Conservation (phyloP, 2,797 vertebrate genomes). For the Ptychadena robeensis region DNA sequence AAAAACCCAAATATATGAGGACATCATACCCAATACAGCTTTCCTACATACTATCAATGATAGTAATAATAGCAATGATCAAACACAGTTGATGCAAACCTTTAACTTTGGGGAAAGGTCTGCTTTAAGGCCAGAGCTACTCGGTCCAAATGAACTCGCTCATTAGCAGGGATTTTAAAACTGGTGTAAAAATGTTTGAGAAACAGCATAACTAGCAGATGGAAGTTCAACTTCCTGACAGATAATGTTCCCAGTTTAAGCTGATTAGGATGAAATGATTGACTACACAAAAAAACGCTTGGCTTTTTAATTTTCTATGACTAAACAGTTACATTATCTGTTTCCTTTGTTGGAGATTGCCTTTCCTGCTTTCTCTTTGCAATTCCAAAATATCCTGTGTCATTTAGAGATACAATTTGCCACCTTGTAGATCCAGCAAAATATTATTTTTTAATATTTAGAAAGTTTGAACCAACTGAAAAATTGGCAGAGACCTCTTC, state of each 20-base stretch:
- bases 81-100: too few species aligned
- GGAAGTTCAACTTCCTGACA: slow-evolving; percentile 34
- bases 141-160: too few species aligned
- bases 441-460: neutral
- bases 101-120: too few species aligned
- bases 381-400: slow-evolving; percentile 8
- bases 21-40: too few species aligned
- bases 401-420: neutral
- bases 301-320: neutral
- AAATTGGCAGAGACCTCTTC: neutral
- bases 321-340: slow-evolving; percentile 20
- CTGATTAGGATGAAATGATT: slow-evolving; percentile 31
- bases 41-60: too few species aligned
- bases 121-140: too few species aligned
- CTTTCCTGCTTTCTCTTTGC: neutral
- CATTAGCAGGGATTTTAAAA: neutral
- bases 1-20: too few species aligned
- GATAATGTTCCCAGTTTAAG: slow-evolving; percentile 36
- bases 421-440: neutral
- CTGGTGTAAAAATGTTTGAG: neutral
- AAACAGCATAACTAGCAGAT: slow-evolving; percentile 28
- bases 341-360: slow-evolving; percentile 34
- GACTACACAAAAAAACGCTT: slow-evolving; percentile 10
- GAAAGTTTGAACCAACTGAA: neutral
- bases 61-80: too few species aligned